phyloP scores from a whole-genome alignment of 2,888 invertebrate species.

The Drosophila monieri region DNA sequence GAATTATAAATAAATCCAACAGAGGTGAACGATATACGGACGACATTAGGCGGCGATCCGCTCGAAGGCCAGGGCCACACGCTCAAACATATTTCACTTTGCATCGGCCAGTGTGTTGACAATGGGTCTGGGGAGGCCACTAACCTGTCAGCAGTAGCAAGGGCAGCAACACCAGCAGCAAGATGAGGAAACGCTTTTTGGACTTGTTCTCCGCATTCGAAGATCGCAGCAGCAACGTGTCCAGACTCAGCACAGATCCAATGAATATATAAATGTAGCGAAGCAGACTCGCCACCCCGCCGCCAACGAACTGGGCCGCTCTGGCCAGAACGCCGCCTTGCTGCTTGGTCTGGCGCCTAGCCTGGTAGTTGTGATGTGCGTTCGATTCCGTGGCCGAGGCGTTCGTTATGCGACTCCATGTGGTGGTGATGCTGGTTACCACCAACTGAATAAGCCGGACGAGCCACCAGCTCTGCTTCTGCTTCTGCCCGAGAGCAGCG shows the following conservation, averaged over 20 bases:
- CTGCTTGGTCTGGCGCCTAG: constrained; percentile 56
- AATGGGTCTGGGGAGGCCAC: constrained; percentile 53
- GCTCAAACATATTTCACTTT: constrained; percentile 50
- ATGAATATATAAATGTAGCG: constrained; percentile 79
- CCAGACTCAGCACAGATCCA: constrained; percentile 81
- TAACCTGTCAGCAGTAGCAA: constrained; percentile 86
- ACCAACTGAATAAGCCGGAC: constrained; percentile 74
- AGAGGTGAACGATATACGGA: constrained; percentile 52
- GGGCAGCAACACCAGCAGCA: constrained; percentile 85
- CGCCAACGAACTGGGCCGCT: constrained; percentile 58
- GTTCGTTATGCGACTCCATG: constrained; percentile 63
- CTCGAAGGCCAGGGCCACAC: constrained; percentile 51
- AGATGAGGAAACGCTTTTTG: constrained; percentile 81
- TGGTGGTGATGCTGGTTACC: constrained; percentile 65
- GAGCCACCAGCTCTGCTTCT: constrained; percentile 71
- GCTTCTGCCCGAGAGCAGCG: constrained; percentile 62
- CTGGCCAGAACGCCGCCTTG: constrained; percentile 73
- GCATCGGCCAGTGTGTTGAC: constrained; percentile 13
- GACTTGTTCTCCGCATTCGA: constrained; percentile 73
- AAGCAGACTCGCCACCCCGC: constrained; percentile 64
- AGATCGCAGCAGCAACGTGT: constrained; percentile 81
- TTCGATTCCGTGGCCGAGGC: constrained; percentile 50
- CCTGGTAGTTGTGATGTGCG: constrained; percentile 64
- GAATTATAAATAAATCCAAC: constrained; percentile 37
- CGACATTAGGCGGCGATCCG: constrained; percentile 16